phyloP scores from a whole-genome alignment of 2,888 invertebrate genomes.

The Catocala fraxini region DNA sequence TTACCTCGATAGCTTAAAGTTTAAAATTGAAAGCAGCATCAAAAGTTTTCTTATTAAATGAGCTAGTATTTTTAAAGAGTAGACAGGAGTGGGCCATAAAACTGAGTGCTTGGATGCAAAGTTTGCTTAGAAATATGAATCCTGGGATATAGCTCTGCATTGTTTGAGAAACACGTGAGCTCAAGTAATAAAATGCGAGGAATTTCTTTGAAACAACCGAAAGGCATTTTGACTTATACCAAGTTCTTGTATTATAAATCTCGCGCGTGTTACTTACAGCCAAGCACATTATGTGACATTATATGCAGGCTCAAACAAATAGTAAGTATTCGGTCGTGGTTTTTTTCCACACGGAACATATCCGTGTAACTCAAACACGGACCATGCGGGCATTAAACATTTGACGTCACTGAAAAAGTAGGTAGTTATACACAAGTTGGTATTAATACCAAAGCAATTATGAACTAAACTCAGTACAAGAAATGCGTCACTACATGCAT shows the following conservation, averaged over 20 bases:
- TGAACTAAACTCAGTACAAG: conserved; percentile 12
- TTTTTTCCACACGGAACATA: background rate
- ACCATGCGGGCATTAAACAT: too few relatives aligned
- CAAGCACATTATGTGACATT: background rate
- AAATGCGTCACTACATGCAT: conserved; percentile 9
- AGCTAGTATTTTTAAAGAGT: conserved; percentile 32
- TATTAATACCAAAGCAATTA: conserved; percentile 7
- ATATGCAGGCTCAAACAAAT: background rate
- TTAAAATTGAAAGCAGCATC: conserved; percentile 12
- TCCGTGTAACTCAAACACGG: background rate
- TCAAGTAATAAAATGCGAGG: conserved; percentile 4
- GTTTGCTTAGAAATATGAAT: conserved; percentile 37
- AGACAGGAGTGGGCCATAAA: conserved; percentile 30
- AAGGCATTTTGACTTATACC: background rate
- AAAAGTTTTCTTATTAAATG: conserved; percentile 33
- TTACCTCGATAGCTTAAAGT: conserved; percentile 14
- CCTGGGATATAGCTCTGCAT: conserved; percentile 22
- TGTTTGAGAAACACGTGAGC: conserved; percentile 22
- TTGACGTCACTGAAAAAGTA: too few relatives aligned
- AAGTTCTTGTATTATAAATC: background rate
- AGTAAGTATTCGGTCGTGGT: background rate
- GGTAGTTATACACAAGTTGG: background rate
- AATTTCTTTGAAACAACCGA: conserved; percentile 4
- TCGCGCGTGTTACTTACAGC: background rate
- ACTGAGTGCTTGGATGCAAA: conserved; percentile 31